Base-by-base conservation (phyloP, 2,888 invertebrate genomes). In the Drosophila pseudotakahashii region DNA sequence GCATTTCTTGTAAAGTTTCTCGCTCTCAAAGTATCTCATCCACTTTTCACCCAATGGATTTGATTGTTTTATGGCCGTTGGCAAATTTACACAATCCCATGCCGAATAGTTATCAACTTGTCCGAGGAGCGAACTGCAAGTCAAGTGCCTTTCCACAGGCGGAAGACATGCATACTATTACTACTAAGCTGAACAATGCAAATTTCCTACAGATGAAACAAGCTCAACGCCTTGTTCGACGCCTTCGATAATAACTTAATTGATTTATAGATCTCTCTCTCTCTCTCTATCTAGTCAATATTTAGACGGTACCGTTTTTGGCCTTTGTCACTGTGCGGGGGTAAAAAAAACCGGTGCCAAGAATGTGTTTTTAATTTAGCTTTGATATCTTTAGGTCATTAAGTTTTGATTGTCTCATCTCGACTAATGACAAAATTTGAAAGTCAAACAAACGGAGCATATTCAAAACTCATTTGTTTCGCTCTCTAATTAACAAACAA, bases 51-150 rank as follows among this genome's bases (percentile, higher is more conserved):
- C 58, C 73, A 68, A 72, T 41, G 70, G 67, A 66, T 71, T 73
- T 81, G 83, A 84, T 84, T 84, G 80, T 63, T 84, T 84, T 62
- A 55, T 68, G 61, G 87, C 83, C 81, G 45, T 62, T 53, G 81
- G 84, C 84, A 51, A 70, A 58, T 81, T 81, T 81, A 73, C 81
- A 86, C 81, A 81, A 81, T 81, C 66, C 75, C 52, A 55, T n/a
- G 39, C 41, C 34, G 52, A 75, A 76, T 73, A 71, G 78, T 78
- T 81, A 82, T 85, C 85, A 71, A 82, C 73, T 75, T 44, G 59
- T 53, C 36, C 54, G 16, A 62, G 72, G 37, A 66, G 53, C 30
- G 19, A 37, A 52, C 42, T 48, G 37, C 48, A 48, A 66, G 62
- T 71, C 85, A 85, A 82, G 81, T 82, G 83, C 59, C 77, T 74